Base-by-base conservation (phyloP, 2,888 invertebrate genomes). In the Celastrina argiolus region DNA sequence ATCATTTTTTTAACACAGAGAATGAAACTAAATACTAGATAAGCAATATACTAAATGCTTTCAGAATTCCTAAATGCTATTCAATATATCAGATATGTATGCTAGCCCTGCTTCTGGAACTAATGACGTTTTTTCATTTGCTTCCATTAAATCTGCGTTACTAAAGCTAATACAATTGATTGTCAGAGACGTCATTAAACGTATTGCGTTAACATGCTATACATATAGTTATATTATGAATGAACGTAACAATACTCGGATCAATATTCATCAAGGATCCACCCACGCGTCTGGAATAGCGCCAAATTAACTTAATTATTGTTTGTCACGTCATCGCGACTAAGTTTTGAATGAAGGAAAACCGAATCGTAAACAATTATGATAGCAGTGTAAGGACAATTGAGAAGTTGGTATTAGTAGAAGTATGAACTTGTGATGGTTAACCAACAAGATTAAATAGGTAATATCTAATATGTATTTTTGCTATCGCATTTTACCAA, bases 201-300 rank as follows among this genome's bases (percentile, higher is more conserved):
- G 16, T 59, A 59, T 34, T 59, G 58, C 31, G 58, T 59, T 18
- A 31, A 58, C 31, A 31, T 28, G 7, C 26, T 58, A 31, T 18
- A 58, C 58, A 16, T 16, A 6, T n/a, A 22, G 18, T 22, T 36
- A 61, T 61, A 22, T 12, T 36, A 36, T 39, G 61, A 61, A 61
- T 61, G 61, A 61, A 61, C 61, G 34, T 61, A 61, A 61, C 61
- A 61, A 61, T 61, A 61, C 34, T 16, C 39, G 22, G 61, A 61
- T 61, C 61, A 61, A 61, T 61, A 61, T 61, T 61, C 61, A 61
- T 61, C 18, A 61, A 36, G 61, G 31, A 22, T 36, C 58, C 6
- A 31, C 39, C 61, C 39, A 61, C 61, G 61, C 36, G 22, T 22
- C 36, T 61, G 61, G 61, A 61, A 36, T 39, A 39, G 14, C 16